phyloP scores from a whole-genome alignment of 2,888 invertebrate genomes.

The Perdita meconis region DNA sequence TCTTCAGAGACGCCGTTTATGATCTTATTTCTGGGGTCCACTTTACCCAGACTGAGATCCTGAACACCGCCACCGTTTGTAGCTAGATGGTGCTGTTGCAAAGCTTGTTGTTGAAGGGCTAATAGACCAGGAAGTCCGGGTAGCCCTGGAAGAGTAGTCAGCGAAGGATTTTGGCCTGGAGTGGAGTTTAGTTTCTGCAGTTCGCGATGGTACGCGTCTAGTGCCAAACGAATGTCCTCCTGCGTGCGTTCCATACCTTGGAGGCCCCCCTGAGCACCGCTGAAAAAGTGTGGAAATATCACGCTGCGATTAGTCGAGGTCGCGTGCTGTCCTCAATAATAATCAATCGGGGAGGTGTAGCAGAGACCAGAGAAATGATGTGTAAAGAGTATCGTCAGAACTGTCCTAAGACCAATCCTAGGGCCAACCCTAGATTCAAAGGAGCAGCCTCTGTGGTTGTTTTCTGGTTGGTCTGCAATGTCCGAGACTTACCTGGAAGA shows the following conservation, averaged over 20 bases:
- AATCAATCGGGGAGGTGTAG: conserved; percentile 68
- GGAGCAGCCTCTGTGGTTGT: background rate
- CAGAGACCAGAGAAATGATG: background rate
- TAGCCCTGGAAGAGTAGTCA: conserved; percentile 86
- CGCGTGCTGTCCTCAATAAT: conserved; percentile 84
- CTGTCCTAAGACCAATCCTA: too few relatives aligned
- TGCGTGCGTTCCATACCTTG: conserved; percentile 86
- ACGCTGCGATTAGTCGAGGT: conserved; percentile 85
- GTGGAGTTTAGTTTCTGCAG: conserved; percentile 93
- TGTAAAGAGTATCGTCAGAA: background rate
- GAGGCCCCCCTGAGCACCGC: conserved; percentile 86
- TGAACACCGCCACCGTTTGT: conserved; percentile 87
- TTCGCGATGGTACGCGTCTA: conserved; percentile 97
- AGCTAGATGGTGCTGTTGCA: conserved; percentile 84
- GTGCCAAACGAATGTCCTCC: conserved; percentile 94
- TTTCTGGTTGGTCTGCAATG: background rate
- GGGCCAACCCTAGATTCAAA: background rate
- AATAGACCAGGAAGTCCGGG: conserved; percentile 88
- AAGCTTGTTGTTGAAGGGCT: conserved; percentile 91
- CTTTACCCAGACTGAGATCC: conserved; percentile 93
- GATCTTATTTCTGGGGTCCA: conserved; percentile 85
- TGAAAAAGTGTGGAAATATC: conserved; percentile 94
- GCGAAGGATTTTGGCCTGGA: conserved; percentile 76
- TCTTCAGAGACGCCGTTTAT: conserved; percentile 88
- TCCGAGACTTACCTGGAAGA: conserved; percentile 89